Base-by-base conservation (phyloP, 2,113 vertebrate species). In the Coreoperca whiteheadi region DNA sequence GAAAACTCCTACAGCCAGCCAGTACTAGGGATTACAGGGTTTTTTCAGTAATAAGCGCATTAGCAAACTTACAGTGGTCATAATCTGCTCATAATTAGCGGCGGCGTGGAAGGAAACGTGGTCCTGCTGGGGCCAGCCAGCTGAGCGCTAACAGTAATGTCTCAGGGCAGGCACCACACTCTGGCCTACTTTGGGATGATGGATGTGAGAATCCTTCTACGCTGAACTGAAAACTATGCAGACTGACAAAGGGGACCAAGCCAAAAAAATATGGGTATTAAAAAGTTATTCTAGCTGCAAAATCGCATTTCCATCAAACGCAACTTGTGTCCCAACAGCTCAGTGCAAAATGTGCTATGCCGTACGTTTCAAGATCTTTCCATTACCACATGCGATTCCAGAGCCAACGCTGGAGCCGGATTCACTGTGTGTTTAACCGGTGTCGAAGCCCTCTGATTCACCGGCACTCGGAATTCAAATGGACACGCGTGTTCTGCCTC, bases 61-160 rank as follows among this genome's bases (percentile, higher is more conserved):
- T 93, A 94, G 81, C 87, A 93, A 93, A 84, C 5, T 81, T 83
- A 81, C 82, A 87, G 77, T 78, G 82, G 50, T 90, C 76, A 81
- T 95, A 95, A 96, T 95, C 94, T 93, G 87, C 90, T 92, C 79
- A 91, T 94, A 92, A 94, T 95, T 87, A 93, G 86, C 15, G 69
- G 66, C 46, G 34, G 79, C 59, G 43, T 85, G 91, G 89, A 91
- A 89, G 86, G 83, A 92, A 89, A 88, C 30, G 43, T 88, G 87
- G 76, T 89, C 87, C 77, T 10, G 84, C 91, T 87, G 90, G 66
- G 86, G 69, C 64, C 74, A 50, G 88, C 82, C 87, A 81, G 88
- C 83, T 70, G 68, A 82, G 67, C 28, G 77, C 65, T 46, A n/a
- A 77, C 84, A 48, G 76, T 82, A 37, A 88, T 60, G 74, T 77